phyloP scores from a whole-genome alignment of 2,113 vertebrate genomes.

The Phrynosoma platyrhinos region DNA sequence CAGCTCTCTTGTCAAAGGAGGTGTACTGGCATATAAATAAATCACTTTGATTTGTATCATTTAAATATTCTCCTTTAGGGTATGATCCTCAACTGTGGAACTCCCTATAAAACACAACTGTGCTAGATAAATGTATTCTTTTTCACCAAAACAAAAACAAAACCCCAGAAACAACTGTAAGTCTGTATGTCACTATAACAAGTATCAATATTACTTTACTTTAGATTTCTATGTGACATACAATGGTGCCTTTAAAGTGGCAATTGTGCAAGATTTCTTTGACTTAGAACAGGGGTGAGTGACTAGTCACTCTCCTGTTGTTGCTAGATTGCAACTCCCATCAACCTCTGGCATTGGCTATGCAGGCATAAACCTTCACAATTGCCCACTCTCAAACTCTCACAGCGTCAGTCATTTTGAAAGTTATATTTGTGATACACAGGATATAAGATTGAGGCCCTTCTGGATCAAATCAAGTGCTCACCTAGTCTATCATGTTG shows the following conservation, averaged over 20 bases:
- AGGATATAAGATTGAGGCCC: too few species aligned
- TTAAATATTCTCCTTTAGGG: conserved; percentile 3
- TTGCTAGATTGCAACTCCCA: neutral
- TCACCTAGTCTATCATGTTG: too few species aligned
- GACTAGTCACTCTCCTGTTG: neutral
- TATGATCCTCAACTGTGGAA: neutral
- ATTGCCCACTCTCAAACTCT: too few species aligned
- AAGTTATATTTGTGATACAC: too few species aligned
- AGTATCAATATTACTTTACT: fast-evolving
- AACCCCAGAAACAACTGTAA: neutral
- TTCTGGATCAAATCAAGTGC: too few species aligned
- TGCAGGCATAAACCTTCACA: neutral
- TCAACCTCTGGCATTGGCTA: neutral
- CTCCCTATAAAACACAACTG: neutral
- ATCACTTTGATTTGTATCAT: neutral
- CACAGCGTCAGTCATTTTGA: too few species aligned
- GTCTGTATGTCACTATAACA: neutral
- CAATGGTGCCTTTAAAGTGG: too few species aligned
- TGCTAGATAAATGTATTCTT: neutral
- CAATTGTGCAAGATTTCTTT: neutral
- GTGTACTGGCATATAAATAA: neutral
- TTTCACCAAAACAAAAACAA: neutral
- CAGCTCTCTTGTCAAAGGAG: neutral
- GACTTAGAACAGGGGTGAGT: neutral
- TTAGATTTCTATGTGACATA: neutral